Conservation (phyloP, 2,797 vertebrate species). For the Poeciliopsis infans region DNA sequence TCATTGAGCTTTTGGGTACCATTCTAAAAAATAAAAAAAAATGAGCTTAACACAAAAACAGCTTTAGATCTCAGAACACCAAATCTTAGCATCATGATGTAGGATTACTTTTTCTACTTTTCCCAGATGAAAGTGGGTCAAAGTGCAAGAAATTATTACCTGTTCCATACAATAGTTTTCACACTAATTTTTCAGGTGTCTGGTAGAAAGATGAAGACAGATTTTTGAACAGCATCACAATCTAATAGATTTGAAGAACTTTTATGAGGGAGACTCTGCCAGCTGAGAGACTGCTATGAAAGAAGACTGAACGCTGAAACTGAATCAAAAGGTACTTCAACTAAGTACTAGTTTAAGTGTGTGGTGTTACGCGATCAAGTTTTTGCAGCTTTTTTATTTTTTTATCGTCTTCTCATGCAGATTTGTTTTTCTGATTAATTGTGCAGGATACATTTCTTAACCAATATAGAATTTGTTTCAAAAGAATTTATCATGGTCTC, state of each 20-base stretch:
- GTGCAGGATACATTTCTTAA: not conserved
- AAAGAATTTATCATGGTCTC: not conserved
- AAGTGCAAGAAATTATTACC: not conserved
- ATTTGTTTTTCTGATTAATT: not conserved
- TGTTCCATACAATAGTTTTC: not conserved
- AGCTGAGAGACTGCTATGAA: not conserved
- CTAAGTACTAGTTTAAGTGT: not conserved
- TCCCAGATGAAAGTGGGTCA: not conserved
- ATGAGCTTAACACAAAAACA: not conserved
- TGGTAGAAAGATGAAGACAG: not conserved
- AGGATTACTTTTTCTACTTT: not conserved
- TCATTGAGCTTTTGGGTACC: not conserved
- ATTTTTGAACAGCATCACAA: not conserved
- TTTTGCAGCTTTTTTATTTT: not conserved
- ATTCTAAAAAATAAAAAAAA: not conserved
- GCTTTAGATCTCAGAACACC: not conserved
- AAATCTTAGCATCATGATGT: not conserved
- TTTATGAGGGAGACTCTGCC: not conserved
- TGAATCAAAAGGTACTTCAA: not conserved
- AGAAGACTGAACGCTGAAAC: not conserved
- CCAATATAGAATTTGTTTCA: not conserved
- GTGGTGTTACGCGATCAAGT: not conserved
- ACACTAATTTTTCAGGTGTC: not conserved
- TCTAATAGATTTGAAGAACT: not conserved
- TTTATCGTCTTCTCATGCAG: not conserved